phyloP scores from a whole-genome alignment of 2,113 vertebrate species.

The Lonchura striata region DNA sequence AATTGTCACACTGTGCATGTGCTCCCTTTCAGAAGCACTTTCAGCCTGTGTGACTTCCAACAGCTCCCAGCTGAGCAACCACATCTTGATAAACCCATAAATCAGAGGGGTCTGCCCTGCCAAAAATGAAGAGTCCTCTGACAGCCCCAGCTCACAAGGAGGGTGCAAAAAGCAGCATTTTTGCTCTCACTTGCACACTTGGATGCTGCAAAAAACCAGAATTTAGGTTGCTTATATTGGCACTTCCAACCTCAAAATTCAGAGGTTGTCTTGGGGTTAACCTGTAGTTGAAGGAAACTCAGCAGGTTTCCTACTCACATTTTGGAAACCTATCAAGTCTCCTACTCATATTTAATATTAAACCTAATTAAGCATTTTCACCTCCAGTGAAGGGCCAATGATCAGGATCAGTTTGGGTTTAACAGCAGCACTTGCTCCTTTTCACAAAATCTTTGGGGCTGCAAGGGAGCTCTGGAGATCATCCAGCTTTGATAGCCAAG shows the following conservation, averaged over 20 bases:
- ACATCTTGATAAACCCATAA: conserved; percentile 17
- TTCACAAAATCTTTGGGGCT: background rate
- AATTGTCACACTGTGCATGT: background rate
- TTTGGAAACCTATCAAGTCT: background rate
- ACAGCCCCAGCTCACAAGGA: background rate
- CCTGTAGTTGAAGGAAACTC: accelerated
- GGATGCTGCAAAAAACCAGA: background rate
- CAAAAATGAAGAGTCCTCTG: background rate
- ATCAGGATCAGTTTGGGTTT: background rate
- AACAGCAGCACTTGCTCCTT: background rate
- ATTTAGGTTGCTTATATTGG: background rate
- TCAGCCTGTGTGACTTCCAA: conserved; percentile 5
- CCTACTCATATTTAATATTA: background rate
- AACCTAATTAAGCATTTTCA: background rate
- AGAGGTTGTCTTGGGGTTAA: background rate
- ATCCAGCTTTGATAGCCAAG: background rate
- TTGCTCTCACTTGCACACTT: background rate
- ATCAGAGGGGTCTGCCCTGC: conserved; percentile 3
- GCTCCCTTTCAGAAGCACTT: background rate
- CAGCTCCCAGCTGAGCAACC: conserved; percentile 42
- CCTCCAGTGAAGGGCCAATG: background rate
- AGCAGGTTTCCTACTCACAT: background rate
- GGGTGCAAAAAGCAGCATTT: background rate
- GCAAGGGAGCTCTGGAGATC: background rate
- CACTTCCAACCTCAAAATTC: background rate